These are phyloP conservation scores for Centrocercus urophasianus DNA, from an alignment of 2,113 vertebrate species.

Conservation along the genomic window DNA sequence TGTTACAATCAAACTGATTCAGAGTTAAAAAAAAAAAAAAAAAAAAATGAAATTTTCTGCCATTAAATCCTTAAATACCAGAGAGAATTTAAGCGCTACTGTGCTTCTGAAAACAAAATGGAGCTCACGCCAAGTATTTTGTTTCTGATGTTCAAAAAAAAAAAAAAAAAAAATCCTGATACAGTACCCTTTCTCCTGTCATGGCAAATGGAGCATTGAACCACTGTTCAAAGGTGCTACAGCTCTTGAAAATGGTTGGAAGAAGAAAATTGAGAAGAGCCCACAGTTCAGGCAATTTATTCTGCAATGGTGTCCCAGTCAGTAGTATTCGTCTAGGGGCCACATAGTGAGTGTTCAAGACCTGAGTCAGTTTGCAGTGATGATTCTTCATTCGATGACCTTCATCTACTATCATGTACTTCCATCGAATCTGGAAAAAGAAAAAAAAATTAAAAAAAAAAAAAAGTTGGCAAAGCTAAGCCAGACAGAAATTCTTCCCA, in stretches of 20 bases:
- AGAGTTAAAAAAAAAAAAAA: background rate
- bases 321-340: conserved; percentile 93
- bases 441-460: background rate
- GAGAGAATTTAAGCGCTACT: background rate
- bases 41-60: background rate
- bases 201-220: conserved; percentile 98
- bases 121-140: background rate
- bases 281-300: conserved; percentile 97
- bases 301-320: conserved; percentile 95
- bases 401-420: conserved; percentile 99
- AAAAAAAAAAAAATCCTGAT: background rate
- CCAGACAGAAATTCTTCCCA: background rate
- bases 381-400: conserved; percentile 99
- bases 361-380: conserved; percentile 97
- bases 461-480: background rate
- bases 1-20: background rate
- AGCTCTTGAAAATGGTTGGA: conserved; percentile 98
- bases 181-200: conserved; percentile 94
- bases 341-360: conserved; percentile 97
- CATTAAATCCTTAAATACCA: background rate
- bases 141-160: background rate
- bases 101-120: background rate
- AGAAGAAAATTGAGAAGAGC: conserved; percentile 97
- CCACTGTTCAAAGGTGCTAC: conserved; percentile 98
- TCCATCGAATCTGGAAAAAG: conserved; percentile 91